A percentile compares a stretch with the other conserved stretches of the same genome.
Evolutionary conservation across 2,797 vertebrate genomes (phyloP).

Genomic region (Brachyrhaphis roseni): DNA sequence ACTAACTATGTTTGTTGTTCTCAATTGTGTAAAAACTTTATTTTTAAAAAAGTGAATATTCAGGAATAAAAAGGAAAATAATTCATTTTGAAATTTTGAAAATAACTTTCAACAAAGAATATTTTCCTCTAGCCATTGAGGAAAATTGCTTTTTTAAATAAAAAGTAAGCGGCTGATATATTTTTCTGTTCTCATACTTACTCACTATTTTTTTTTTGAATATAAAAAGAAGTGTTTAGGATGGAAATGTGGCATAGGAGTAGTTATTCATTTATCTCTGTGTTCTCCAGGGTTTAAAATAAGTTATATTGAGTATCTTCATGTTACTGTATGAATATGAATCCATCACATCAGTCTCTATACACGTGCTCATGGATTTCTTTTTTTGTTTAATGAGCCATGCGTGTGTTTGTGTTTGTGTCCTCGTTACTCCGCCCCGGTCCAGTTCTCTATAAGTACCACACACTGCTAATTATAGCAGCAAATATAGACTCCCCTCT

Average conservation of each 20-base stretch:
- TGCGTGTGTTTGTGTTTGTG: conserved; percentile 38
- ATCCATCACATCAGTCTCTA: background rate
- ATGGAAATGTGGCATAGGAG: background rate
- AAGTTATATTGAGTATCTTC: background rate
- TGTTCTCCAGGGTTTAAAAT: background rate
- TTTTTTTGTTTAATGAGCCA: conserved; percentile 6
- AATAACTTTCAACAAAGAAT: too few species aligned
- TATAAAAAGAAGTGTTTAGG: too few species aligned
- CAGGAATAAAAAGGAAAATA: background rate
- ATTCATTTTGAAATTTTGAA: background rate
- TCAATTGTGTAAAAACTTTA: background rate
- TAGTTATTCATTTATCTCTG: background rate
- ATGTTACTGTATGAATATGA: background rate
- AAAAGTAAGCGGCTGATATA: background rate
- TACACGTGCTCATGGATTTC: background rate
- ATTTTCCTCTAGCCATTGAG: too few species aligned
- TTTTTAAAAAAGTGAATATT: background rate
- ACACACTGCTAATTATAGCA: conserved; percentile 65
- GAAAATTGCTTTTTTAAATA: too few species aligned
- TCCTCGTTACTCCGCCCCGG: conserved; percentile 57
- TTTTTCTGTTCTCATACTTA: too few species aligned
- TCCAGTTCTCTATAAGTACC: conserved; percentile 78
- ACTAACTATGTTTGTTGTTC: background rate
- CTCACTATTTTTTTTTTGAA: background rate
- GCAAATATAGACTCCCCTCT: conserved; percentile 12